These are phyloP conservation scores for Coenonympha glycerion DNA, from an alignment of 2,888 invertebrate genomes.

Conservation along the genomic window DNA sequence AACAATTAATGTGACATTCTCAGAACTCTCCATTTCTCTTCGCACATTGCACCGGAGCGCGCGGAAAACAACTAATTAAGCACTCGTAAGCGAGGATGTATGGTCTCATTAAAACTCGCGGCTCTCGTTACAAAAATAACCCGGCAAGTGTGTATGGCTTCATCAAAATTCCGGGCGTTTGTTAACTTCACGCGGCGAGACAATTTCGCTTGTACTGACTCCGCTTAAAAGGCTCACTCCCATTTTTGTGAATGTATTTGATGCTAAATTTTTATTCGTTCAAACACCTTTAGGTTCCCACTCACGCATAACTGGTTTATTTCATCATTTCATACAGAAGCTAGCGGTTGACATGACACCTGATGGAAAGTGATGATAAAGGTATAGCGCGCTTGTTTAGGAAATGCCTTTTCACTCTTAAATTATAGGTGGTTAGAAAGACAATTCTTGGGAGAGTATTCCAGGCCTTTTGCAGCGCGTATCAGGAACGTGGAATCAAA, in stretches of 20 bases:
- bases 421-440: too few relatives aligned
- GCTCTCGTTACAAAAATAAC: slow-evolving; percentile 42
- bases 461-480: too few relatives aligned
- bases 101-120: slow-evolving; percentile 33
- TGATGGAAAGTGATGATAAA: too few relatives aligned
- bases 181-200: slow-evolving; percentile 45
- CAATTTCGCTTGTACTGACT: slow-evolving; percentile 35
- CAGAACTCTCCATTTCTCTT: slow-evolving; percentile 10
- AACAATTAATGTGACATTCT: too few relatives aligned
- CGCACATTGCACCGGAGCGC: background rate
- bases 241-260: slow-evolving; percentile 24
- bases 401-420: too few relatives aligned
- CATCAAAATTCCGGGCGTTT: slow-evolving; percentile 49
- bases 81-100: slow-evolving; percentile 16
- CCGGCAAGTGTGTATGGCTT: slow-evolving; percentile 34
- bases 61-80: slow-evolving; percentile 24
- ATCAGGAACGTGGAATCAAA: too few relatives aligned
- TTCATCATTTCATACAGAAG: too few relatives aligned
- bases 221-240: slow-evolving; percentile 31
- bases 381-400: too few relatives aligned
- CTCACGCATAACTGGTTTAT: too few relatives aligned
- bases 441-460: too few relatives aligned
- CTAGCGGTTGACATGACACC: too few relatives aligned
- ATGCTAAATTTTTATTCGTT: slow-evolving; percentile 10
- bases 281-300: too few relatives aligned